Conservation (phyloP, 2,113 vertebrate species). For the Maylandia zebra region DNA sequence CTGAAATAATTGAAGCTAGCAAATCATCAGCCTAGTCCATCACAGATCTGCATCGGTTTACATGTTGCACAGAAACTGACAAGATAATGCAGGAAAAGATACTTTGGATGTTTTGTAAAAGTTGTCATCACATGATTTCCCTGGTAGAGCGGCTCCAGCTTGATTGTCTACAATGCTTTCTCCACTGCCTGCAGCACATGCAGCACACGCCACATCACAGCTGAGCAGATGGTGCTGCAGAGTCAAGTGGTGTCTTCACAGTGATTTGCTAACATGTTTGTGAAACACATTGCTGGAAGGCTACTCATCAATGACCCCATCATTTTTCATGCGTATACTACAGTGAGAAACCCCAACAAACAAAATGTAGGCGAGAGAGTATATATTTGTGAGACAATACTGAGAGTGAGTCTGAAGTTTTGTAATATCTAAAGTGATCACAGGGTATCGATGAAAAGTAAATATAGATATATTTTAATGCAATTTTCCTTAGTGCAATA, state of each 20-base stretch:
- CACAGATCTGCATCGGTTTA: background rate
- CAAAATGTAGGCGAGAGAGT: background rate
- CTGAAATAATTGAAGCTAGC: background rate
- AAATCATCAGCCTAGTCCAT: background rate
- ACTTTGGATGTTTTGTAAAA: background rate
- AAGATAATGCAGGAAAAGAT: background rate
- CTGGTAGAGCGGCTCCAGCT: background rate
- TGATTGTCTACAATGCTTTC: background rate
- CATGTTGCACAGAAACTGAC: background rate
- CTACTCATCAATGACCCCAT: background rate
- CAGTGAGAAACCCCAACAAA: background rate
- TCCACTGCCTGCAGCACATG: background rate
- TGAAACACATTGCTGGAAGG: background rate
- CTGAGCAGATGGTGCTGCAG: background rate
- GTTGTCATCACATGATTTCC: background rate
- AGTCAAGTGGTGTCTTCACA: background rate
- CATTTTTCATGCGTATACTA: background rate
- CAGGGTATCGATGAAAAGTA: background rate
- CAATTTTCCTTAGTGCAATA: background rate
- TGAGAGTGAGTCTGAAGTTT: background rate
- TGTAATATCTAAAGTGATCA: background rate
- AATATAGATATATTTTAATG: background rate
- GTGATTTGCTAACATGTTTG: background rate
- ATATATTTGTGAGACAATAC: background rate
- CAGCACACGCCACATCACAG: background rate